Percentiles rank a stretch among this genome's conserved stretches.
phyloP scores from a whole-genome alignment of 1,140 invertebrate species.

The Drosophila bifasciata region DNA sequence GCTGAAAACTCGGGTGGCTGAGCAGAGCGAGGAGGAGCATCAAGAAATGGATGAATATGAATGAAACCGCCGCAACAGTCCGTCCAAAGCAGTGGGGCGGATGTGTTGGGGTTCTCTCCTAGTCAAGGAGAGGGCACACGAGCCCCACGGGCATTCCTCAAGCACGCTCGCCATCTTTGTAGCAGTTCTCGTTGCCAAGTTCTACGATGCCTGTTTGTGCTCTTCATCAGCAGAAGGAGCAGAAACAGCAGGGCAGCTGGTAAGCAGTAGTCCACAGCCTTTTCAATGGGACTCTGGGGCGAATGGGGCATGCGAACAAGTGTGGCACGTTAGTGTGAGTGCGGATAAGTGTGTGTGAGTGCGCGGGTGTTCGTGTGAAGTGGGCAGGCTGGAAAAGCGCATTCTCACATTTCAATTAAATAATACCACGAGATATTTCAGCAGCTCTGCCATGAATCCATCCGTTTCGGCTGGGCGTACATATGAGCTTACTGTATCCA shows the following conservation, averaged over 20 bases:
- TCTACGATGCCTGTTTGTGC: constrained; percentile 70
- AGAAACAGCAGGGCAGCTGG: constrained; percentile 23
- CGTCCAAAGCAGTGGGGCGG: constrained; percentile 27
- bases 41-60: constrained; percentile 76
- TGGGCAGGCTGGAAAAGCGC: constrained; percentile 69
- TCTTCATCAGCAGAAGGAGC: constrained; percentile 65
- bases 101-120: constrained; percentile 21
- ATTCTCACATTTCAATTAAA: constrained; percentile 81
- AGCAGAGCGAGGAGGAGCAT: constrained; percentile 21
- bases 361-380: constrained; percentile 49
- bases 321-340: constrained; percentile 37
- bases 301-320: constrained; percentile 24
- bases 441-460: constrained; percentile 44
- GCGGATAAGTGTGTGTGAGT: constrained; percentile 15
- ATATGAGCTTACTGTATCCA: too few relatives aligned
- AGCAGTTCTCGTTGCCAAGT: constrained; percentile 49
- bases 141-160: constrained; percentile 75
- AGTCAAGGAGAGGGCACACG: constrained; percentile 28
- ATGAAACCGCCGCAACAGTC: constrained; percentile 75
- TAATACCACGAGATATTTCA: constrained; percentile 55
- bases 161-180: constrained; percentile 61
- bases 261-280: constrained; percentile 36
- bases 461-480: background rate
- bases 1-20: constrained; percentile 61
- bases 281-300: constrained; percentile 67